A percentile compares a stretch with the other conserved stretches of the same genome.
Evolutionary conservation across 1,140 invertebrate genomes (phyloP).

Genomic region (Cyclargus thomasi): DNA sequence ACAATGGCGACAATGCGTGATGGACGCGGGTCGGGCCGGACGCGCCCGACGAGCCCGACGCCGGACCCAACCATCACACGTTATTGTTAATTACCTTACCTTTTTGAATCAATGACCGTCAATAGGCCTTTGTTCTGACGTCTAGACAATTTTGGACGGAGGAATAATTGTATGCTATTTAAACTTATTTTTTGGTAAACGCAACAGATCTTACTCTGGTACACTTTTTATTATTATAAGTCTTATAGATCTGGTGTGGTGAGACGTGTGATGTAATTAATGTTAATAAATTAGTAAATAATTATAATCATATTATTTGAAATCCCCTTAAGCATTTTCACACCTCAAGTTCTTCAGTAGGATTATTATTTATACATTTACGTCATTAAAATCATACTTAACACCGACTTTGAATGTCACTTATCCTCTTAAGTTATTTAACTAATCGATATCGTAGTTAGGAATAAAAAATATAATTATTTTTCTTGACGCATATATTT

Average conservation of each 20-base stretch:
- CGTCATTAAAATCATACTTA: neutral
- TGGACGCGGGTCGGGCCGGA: conserved; percentile 35
- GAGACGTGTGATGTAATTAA: no score
- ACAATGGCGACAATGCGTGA: conserved; percentile 29
- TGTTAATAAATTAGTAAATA: no score
- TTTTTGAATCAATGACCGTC: neutral
- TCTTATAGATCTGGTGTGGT: no score
- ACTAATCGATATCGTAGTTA: no score
- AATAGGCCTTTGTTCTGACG: neutral
- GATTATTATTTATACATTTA: neutral
- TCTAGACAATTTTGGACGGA: neutral
- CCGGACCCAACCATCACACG: conserved; percentile 36
- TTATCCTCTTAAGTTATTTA: no score
- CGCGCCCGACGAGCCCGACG: conserved; percentile 44
- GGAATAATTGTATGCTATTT: neutral
- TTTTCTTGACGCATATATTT: no score
- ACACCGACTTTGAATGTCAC: neutral
- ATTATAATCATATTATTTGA: no score
- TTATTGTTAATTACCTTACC: conserved; percentile 24
- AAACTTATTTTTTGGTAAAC: neutral
- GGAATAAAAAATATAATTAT: no score
- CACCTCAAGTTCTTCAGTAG: neutral
- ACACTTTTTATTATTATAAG: no score
- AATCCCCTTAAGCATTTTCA: neutral
- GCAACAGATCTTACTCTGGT: no score